Percentiles rank a stretch among this genome's conserved stretches.
Evolutionary conservation across 2,797 vertebrate species (phyloP).

Genomic region (Diplodus puntazzo): DNA sequence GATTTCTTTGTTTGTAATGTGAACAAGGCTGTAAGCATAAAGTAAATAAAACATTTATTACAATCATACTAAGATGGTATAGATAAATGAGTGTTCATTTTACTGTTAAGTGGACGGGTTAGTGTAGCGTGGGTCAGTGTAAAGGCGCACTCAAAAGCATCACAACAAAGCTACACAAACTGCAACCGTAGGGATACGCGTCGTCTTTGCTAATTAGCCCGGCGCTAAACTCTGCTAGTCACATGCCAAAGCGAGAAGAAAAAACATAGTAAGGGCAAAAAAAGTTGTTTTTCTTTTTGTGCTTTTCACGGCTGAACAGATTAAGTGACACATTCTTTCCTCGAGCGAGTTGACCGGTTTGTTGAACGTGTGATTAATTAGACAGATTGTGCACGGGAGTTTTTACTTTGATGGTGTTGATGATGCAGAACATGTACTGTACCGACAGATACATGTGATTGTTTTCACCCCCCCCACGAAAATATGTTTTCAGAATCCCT

Average conservation of each 20-base stretch:
- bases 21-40: neutral
- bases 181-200: neutral
- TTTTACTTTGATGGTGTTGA: constrained; percentile 49
- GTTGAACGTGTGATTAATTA: constrained; percentile 77
- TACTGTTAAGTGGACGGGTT: neutral
- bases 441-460: constrained; percentile 37
- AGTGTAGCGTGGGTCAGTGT: neutral
- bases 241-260: constrained; percentile 10
- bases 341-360: constrained; percentile 61
- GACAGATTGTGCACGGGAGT: constrained; percentile 46
- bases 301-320: constrained; percentile 67
- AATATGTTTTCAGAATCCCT: constrained; percentile 38
- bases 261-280: constrained; percentile 25
- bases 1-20: neutral
- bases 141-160: neutral
- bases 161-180: neutral
- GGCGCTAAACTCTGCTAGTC: constrained; percentile 8
- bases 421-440: constrained; percentile 64
- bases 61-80: neutral
- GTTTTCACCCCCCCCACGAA: neutral
- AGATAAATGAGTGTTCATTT: neutral
- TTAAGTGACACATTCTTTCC: constrained; percentile 70
- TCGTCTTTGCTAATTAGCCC: neutral
- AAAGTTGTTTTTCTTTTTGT: constrained; percentile 46
- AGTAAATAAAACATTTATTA: neutral